Evolutionary conservation across 2,113 vertebrate genomes (phyloP).

Genomic region (Microtus pennsylvanicus): DNA sequence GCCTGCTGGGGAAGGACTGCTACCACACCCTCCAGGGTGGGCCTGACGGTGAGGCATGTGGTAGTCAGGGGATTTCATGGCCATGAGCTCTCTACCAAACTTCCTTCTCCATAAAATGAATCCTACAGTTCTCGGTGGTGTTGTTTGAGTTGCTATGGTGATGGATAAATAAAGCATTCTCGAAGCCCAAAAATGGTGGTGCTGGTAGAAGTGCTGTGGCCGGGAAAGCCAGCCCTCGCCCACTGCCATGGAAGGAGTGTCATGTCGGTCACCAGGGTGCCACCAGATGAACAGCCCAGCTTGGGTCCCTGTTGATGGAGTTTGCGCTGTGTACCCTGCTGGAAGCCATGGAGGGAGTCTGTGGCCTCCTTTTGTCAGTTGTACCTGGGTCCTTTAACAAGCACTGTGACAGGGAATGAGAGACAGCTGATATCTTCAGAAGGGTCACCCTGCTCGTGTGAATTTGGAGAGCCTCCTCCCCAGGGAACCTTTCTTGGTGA

Average conservation of each 20-base stretch:
- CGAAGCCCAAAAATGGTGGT: neutral
- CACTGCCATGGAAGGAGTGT: no score
- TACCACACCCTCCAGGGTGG: neutral
- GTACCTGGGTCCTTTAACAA: neutral
- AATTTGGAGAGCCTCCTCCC: neutral
- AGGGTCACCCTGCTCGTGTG: neutral
- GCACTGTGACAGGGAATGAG: neutral
- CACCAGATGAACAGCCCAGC: neutral
- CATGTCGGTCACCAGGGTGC: neutral
- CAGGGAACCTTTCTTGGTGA: neutral
- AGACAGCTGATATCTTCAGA: neutral
- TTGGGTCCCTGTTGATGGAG: neutral
- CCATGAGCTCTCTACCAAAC: neutral
- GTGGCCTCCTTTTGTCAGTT: neutral
- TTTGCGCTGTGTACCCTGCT: neutral
- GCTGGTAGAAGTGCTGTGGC: neutral
- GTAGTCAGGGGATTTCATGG: neutral
- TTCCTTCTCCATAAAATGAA: slow-evolving; percentile 1
- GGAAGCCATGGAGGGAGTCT: neutral
- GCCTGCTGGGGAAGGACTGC: neutral
- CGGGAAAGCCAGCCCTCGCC: neutral
- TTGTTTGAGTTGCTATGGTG: slow-evolving; percentile 37
- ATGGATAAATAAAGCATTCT: slow-evolving; percentile 48
- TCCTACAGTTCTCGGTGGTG: neutral
- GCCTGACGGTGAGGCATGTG: neutral